Evolutionary conservation across 2,113 vertebrate genomes (phyloP).

Genomic region (Dolichallabes microphthalmus): DNA sequence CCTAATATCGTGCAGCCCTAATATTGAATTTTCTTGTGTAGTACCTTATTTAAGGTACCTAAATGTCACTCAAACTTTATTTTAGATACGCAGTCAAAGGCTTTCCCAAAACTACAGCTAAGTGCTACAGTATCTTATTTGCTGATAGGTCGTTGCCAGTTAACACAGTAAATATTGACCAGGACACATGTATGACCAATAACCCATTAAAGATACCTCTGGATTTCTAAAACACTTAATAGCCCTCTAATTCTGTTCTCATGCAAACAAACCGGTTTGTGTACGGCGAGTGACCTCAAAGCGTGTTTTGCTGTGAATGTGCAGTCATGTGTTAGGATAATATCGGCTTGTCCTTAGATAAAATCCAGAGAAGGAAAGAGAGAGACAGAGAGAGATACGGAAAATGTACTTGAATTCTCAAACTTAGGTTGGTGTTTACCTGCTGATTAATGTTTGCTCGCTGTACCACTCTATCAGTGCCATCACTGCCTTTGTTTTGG

Average conservation of each 20-base stretch:
- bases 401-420: not conserved
- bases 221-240: not conserved
- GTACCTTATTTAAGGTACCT: no score
- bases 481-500: conserved; percentile 44
- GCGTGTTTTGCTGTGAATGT: not conserved
- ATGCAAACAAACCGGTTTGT: not conserved
- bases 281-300: not conserved
- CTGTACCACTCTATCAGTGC: conserved; percentile 37
- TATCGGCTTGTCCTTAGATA: conserved; percentile 6
- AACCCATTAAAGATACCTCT: not conserved
- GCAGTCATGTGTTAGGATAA: not conserved
- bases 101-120: no score
- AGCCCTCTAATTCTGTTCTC: not conserved
- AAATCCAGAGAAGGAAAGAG: not conserved
- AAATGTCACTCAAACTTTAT: no score
- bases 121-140: no score
- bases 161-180: no score
- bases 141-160: no score
- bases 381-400: not conserved
- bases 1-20: no score
- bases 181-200: no score
- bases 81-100: no score
- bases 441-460: conserved; percentile 45
- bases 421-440: conserved; percentile 27
- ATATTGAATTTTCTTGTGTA: no score